Evolutionary conservation across 2,113 vertebrate species (phyloP).

Genomic region (Turdus rufiventris): DNA sequence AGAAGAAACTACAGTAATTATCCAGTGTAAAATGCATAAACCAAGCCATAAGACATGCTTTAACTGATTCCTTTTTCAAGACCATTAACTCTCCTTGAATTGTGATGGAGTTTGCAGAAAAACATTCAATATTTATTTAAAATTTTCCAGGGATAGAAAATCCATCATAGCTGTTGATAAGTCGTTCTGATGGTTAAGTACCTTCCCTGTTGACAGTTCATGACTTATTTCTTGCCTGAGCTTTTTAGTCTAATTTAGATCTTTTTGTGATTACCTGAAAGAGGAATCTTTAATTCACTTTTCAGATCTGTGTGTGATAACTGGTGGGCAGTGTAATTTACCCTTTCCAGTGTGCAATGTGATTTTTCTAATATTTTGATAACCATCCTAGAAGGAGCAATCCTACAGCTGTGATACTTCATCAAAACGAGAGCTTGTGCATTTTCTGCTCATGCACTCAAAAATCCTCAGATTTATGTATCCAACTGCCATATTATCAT

Average conservation of each 20-base stretch:
- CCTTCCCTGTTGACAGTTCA: background rate
- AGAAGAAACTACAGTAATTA: background rate
- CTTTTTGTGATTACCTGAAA: background rate
- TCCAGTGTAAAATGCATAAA: background rate
- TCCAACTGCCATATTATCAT: background rate
- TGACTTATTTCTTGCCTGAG: background rate
- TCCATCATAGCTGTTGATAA: background rate
- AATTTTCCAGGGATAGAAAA: background rate
- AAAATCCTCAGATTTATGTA: background rate
- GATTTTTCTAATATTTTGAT: background rate
- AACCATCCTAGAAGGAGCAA: background rate
- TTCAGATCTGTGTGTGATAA: background rate
- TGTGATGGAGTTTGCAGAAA: background rate
- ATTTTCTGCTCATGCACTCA: background rate
- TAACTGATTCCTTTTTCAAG: background rate
- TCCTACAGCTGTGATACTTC: background rate
- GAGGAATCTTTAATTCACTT: background rate
- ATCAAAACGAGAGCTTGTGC: background rate
- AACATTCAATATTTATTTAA: background rate
- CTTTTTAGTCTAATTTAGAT: background rate
- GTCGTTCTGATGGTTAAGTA: background rate
- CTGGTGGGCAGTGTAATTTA: background rate
- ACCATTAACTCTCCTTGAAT: background rate
- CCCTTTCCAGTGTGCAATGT: background rate
- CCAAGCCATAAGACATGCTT: background rate